Conservation (phyloP, 1,140 invertebrate genomes). For the Oppia nitens region DNA sequence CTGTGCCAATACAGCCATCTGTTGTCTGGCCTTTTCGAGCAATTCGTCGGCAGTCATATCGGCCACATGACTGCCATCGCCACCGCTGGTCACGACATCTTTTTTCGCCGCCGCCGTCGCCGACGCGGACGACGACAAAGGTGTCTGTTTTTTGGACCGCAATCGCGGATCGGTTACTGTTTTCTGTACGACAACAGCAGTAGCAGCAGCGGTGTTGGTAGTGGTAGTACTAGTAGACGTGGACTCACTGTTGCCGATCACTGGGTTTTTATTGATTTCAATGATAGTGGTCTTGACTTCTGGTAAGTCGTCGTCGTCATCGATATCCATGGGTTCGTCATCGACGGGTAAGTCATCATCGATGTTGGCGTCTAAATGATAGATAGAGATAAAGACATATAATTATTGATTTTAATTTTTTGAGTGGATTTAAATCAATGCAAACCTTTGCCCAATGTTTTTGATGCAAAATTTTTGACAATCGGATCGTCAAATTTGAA, state of each 20-base stretch:
- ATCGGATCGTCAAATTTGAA: background rate
- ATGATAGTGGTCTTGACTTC: background rate
- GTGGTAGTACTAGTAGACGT: background rate
- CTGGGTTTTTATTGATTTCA: background rate
- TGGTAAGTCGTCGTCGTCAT: background rate
- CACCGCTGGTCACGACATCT: too few species aligned
- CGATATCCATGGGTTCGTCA: background rate
- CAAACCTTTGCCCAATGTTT: background rate
- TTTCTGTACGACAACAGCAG: background rate
- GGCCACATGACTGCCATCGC: background rate
- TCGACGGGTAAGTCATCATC: background rate
- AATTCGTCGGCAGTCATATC: slow-evolving; percentile 8
- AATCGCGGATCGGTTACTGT: slow-evolving; percentile 1
- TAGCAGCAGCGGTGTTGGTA: background rate
- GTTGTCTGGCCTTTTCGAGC: slow-evolving; percentile 4
- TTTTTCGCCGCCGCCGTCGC: background rate
- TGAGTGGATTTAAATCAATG: background rate
- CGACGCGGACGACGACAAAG: background rate
- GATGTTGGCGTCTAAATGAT: background rate
- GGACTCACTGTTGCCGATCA: background rate
- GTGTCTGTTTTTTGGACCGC: background rate
- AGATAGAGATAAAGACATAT: background rate
- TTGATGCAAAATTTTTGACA: background rate
- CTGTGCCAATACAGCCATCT: slow-evolving; percentile 1
- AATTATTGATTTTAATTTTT: too few species aligned